Conservation (phyloP, 2,113 vertebrate genomes). For the Callochromis pleurospilus region DNA sequence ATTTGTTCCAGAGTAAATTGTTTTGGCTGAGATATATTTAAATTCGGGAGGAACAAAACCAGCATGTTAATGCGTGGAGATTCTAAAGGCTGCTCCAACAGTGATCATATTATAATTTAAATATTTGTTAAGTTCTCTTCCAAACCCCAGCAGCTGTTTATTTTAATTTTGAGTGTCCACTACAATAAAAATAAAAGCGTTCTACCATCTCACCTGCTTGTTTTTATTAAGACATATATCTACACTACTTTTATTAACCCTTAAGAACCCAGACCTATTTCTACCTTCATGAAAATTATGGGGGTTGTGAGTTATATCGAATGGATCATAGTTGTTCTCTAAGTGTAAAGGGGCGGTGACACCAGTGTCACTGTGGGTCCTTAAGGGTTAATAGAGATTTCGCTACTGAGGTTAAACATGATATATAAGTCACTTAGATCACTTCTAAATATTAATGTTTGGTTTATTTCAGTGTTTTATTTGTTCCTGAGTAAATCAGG, state of each 20-base stretch:
- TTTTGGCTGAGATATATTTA: fast-evolving
- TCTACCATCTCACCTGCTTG: neutral
- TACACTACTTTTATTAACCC: neutral
- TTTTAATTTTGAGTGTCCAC: neutral
- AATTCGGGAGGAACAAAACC: neutral
- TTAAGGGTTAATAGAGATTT: neutral
- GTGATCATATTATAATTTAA: neutral
- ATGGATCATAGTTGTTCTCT: too few species aligned
- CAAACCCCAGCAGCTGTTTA: neutral
- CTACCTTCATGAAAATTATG: too few species aligned
- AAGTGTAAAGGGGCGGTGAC: too few species aligned
- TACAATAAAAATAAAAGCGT: neutral
- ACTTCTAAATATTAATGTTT: neutral
- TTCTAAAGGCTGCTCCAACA: neutral
- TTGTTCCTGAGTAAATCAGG: neutral
- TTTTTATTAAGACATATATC: neutral
- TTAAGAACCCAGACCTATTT: too few species aligned
- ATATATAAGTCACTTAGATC: neutral
- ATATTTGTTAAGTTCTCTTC: neutral
- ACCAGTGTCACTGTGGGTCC: too few species aligned
- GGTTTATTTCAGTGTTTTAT: neutral
- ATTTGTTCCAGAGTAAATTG: neutral
- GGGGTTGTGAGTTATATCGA: too few species aligned
- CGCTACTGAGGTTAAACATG: neutral
- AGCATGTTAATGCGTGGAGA: neutral